Conservation (phyloP, 2,113 vertebrate genomes). For the Pelmatolapia mariae region DNA sequence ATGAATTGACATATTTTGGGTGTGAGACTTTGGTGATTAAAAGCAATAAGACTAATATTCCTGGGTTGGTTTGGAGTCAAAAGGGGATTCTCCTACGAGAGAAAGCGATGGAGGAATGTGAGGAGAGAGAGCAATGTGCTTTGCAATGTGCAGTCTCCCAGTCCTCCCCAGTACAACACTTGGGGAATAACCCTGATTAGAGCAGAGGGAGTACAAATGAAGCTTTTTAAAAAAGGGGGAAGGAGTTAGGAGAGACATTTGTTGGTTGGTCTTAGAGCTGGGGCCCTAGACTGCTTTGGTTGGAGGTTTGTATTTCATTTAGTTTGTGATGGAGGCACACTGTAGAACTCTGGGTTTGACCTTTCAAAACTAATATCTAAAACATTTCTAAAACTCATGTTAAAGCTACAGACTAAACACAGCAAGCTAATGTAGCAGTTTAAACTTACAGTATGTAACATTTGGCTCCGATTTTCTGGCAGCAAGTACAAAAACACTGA, state of each 20-base stretch:
- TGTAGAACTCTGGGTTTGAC: background rate
- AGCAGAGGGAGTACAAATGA: constrained; percentile 20
- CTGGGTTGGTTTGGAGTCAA: constrained; percentile 75
- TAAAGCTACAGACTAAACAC: background rate
- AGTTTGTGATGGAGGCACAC: background rate
- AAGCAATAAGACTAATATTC: constrained; percentile 85
- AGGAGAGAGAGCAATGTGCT: constrained; percentile 16
- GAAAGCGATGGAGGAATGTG: constrained; percentile 24
- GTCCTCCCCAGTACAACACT: background rate
- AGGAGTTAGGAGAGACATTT: background rate
- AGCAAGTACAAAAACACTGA: background rate
- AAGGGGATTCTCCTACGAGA: constrained; percentile 67
- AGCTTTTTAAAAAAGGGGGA: background rate
- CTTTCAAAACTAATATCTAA: background rate
- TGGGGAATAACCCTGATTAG: constrained; percentile 44
- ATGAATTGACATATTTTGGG: constrained; percentile 80
- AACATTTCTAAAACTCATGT: background rate
- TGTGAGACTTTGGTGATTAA: constrained; percentile 81
- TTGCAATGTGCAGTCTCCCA: constrained; percentile 12
- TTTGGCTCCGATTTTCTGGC: background rate
- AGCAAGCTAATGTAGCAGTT: background rate
- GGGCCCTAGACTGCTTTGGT: background rate
- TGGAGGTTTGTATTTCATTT: constrained; percentile 51
- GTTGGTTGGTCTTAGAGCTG: background rate
- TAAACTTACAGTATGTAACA: background rate